Base-by-base conservation (phyloP, 2,797 vertebrate genomes). In the Aeoliscus strigatus region DNA sequence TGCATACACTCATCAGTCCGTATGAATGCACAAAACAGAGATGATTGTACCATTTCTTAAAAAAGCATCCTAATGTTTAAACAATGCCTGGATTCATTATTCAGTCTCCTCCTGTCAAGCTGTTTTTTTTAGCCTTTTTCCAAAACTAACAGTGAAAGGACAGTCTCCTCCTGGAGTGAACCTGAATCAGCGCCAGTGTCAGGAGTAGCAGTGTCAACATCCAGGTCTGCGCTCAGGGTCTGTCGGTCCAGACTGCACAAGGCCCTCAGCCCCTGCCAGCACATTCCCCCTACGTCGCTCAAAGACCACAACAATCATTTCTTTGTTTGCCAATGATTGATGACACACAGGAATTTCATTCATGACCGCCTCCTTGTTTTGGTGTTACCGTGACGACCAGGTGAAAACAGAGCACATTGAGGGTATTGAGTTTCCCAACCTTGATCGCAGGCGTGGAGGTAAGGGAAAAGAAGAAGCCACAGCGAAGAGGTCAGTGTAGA, bases 371-470 rank as follows among this genome's bases (percentile, higher is more conserved):
- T 68, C 38, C n/a, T 53, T 77, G 75, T 78, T 73, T 85, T 77
- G 39, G 61, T 62, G 74, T 88, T 87, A 79, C 83, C 60, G 29
- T 78, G 81, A 84, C 80, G 73, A 85, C 80, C 82, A 87, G 87
- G 79, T 89, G 82, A 81, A 79, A 81, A 60, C 44, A 71, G 66
- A 66, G 49, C 47, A 51, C 56, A 60, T 32, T 3, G 29, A 17
- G 45, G 47, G 66, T 71, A 69, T 87, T 68, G 58, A 12, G 50
- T 84, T 87, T 79, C 83, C 65, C 51, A 66, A 71, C 63, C 60
- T 76, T 66, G 77, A 64, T 73, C 71, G 24, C 47, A 35, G 38
- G 38, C 70, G 70, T 67, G 58, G 42, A 66, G 53, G 61, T 39
- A 64, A 26, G 2, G 12, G 25, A 31, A 26, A 54, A 50, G 33